phyloP scores from a whole-genome alignment of 2,113 vertebrate species.

The Tenrec ecaudatus region DNA sequence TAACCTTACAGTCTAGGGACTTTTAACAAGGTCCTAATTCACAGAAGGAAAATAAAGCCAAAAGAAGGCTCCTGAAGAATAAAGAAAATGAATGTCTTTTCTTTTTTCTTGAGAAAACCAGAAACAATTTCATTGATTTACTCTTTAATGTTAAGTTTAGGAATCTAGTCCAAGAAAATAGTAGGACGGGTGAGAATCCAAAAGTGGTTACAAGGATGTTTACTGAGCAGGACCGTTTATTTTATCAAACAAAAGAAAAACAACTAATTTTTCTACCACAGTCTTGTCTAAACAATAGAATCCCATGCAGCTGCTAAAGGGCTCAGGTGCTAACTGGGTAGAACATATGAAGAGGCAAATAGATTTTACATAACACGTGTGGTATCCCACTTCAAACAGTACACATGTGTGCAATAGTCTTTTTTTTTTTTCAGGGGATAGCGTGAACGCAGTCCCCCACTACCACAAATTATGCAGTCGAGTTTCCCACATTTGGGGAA shows the following conservation, averaged over 20 bases:
- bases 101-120: neutral
- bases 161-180: conserved; percentile 44
- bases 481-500: too few relatives aligned
- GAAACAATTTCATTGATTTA: neutral
- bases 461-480: too few relatives aligned
- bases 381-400: neutral
- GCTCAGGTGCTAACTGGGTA: fast-evolving
- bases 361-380: too few relatives aligned
- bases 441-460: too few relatives aligned
- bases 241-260: neutral
- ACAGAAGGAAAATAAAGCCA: neutral
- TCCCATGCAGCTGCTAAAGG: neutral
- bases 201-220: neutral
- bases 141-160: neutral
- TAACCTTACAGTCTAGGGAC: neutral
- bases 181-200: neutral
- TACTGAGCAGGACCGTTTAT: neutral
- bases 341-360: neutral
- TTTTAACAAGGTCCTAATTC: neutral
- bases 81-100: neutral
- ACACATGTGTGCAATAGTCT: neutral
- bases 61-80: neutral
- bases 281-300: neutral
- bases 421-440: too few relatives aligned
- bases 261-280: too few relatives aligned